A percentile compares a stretch with the other conserved stretches of the same genome.
Conservation (phyloP, 2,113 vertebrate species). For the Gallinago media region DNA sequence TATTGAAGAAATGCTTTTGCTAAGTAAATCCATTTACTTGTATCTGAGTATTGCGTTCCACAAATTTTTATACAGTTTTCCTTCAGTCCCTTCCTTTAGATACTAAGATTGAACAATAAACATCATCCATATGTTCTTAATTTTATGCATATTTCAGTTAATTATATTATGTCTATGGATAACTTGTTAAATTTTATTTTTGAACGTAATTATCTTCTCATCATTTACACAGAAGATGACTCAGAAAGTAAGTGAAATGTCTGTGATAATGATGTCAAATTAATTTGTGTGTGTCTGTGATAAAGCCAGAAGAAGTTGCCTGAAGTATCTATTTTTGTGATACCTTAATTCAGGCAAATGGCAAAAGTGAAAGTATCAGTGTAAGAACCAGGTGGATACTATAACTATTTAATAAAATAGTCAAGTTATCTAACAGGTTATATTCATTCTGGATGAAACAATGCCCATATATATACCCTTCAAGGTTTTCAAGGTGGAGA, state of each 20-base stretch:
- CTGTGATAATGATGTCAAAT: not conserved
- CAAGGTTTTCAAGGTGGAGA: not conserved
- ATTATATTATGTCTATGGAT: not conserved
- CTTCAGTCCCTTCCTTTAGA: not conserved
- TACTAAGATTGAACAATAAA: not conserved
- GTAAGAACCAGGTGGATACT: not conserved
- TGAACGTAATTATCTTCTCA: not conserved
- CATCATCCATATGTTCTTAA: not conserved
- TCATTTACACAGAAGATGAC: not conserved
- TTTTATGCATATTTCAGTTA: not conserved
- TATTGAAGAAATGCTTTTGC: not conserved
- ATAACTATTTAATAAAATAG: not conserved
- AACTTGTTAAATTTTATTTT: not conserved
- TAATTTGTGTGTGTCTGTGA: not conserved
- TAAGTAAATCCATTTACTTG: not conserved
- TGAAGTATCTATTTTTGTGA: not conserved
- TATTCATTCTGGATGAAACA: not conserved
- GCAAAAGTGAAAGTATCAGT: not conserved
- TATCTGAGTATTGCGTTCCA: not conserved
- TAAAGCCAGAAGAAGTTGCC: not conserved
- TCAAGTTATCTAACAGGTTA: not conserved
- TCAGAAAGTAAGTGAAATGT: constrained; percentile 1
- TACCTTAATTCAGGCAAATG: not conserved
- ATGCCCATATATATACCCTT: not conserved
- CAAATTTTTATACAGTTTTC: not conserved